Evolutionary conservation across 2,888 invertebrate species (phyloP).

Genomic region (Cephus rjabovi): DNA sequence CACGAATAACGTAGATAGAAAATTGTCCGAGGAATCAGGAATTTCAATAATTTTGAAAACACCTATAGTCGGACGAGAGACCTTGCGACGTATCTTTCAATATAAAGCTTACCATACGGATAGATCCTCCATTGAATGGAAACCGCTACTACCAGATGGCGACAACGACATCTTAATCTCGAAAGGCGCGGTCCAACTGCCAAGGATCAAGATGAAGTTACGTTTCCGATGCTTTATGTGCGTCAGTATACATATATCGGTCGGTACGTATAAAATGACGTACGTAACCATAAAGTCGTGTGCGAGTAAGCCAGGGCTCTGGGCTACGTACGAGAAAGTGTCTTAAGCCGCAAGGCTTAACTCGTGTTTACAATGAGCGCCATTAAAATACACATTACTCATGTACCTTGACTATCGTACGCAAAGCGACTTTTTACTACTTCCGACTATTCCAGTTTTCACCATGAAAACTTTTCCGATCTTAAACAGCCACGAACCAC

Average conservation of each 20-base stretch:
- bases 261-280: not conserved
- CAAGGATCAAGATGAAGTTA: constrained; percentile 16
- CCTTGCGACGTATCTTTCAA: not conserved
- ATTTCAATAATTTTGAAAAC: not conserved
- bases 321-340: constrained; percentile 1
- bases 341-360: not conserved
- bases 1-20: not conserved
- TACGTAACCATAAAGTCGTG: not conserved
- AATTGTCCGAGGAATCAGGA: not conserved
- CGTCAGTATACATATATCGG: not conserved
- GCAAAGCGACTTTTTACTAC: not conserved
- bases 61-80: not conserved
- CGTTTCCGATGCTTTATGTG: constrained; percentile 2
- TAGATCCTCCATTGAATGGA: constrained; percentile 41
- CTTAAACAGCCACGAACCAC: not conserved
- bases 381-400: not conserved
- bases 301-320: not conserved
- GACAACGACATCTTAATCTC: constrained; percentile 39
- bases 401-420: not conserved
- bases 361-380: not conserved
- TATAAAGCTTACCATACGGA: constrained; percentile 35
- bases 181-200: constrained; percentile 21
- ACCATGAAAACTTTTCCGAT: not conserved
- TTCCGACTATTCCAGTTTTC: not conserved
- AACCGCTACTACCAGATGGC: constrained; percentile 40